A percentile compares a stretch with the other conserved stretches of the same genome.
These are phyloP conservation scores for Druon quercuslanigerum DNA, from an alignment of 1,140 invertebrate genomes.

Conservation along the genomic window DNA sequence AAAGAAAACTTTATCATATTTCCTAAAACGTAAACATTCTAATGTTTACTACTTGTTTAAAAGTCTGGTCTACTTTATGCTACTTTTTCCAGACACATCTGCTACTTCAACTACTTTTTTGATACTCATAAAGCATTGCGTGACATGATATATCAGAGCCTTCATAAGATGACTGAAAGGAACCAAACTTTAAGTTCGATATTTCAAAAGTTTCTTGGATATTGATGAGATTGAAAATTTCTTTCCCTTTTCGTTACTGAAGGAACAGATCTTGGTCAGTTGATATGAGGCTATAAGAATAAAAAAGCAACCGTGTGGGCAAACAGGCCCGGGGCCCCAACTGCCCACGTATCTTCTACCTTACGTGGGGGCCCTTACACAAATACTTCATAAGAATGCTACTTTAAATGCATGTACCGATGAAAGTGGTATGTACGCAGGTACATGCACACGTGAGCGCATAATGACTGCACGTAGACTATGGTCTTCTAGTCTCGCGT, in stretches of 20 bases:
- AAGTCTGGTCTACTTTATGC: too few relatives aligned
- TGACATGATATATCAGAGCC: too few relatives aligned
- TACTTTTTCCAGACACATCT: too few relatives aligned
- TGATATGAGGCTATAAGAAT: slow-evolving; percentile 20
- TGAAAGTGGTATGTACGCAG: background rate
- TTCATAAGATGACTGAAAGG: too few relatives aligned
- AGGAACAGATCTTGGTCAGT: slow-evolving; percentile 27
- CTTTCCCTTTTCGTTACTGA: slow-evolving; percentile 10
- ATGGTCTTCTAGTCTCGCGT: background rate
- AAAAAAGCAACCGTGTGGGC: slow-evolving; percentile 60
- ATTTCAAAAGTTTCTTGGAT: background rate
- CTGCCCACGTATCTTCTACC: slow-evolving; percentile 60
- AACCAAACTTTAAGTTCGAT: background rate
- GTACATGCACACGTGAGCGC: slow-evolving; percentile 2
- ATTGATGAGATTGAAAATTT: background rate
- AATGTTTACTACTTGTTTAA: too few relatives aligned
- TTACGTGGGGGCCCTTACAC: background rate
- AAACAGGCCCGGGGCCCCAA: slow-evolving; percentile 64
- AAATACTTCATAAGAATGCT: slow-evolving; percentile 3
- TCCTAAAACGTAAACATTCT: too few relatives aligned
- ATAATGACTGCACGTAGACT: slow-evolving; percentile 28
- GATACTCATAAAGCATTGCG: too few relatives aligned
- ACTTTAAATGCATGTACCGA: background rate
- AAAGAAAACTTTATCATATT: too few relatives aligned
- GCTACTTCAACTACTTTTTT: too few relatives aligned